Conservation (phyloP, 2,888 invertebrate species). For the Oligia latruncula region DNA sequence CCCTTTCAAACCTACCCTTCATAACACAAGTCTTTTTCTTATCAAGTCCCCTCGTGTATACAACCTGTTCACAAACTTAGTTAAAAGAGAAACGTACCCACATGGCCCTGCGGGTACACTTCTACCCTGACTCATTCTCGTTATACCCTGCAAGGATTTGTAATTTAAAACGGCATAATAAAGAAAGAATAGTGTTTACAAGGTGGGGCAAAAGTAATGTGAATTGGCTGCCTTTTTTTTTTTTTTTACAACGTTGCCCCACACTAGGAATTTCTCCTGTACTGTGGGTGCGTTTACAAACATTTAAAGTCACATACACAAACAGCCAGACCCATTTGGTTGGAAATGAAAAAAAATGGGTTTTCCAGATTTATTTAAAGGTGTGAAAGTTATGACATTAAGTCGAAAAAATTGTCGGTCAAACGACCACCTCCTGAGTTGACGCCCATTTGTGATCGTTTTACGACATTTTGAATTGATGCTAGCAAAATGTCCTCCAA, state of each 20-base stretch:
- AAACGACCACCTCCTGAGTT: too few relatives aligned
- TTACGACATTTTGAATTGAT: neutral
- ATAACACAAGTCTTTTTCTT: neutral
- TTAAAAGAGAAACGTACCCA: slow-evolving; percentile 28
- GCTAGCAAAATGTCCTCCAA: neutral
- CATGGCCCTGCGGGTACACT: slow-evolving; percentile 4
- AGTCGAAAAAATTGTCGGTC: too few relatives aligned
- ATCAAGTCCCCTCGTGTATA: slow-evolving; percentile 25
- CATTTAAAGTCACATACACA: too few relatives aligned
- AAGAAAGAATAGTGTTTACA: neutral
- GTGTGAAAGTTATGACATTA: too few relatives aligned
- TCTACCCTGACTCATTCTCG: neutral
- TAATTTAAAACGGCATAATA: slow-evolving; percentile 13
- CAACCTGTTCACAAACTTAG: slow-evolving; percentile 20
- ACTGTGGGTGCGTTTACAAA: too few relatives aligned
- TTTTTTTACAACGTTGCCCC: too few relatives aligned
- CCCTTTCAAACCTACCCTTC: neutral
- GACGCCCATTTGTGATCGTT: neutral
- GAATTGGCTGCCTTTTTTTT: neutral
- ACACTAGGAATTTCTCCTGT: too few relatives aligned
- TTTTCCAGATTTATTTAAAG: neutral
- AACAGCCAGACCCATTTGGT: too few relatives aligned
- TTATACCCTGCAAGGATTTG: slow-evolving; percentile 8
- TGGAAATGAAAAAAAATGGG: too few relatives aligned
- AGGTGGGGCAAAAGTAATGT: neutral